Conservation (phyloP, 2,113 vertebrate species). For the Monopterus albus region DNA sequence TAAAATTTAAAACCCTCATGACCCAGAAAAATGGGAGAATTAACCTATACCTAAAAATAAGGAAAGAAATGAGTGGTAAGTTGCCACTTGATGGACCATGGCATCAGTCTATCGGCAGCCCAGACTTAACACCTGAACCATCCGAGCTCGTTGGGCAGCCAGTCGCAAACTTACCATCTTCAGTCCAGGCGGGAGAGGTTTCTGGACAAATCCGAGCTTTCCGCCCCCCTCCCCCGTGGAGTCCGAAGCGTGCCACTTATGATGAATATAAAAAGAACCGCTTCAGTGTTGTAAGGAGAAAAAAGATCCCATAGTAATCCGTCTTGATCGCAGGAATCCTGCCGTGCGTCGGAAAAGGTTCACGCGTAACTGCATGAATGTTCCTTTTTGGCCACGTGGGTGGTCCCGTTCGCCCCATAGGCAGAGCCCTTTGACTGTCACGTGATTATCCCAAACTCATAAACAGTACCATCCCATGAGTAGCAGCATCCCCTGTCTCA, state of each 20-base stretch:
- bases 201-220: conserved; percentile 50
- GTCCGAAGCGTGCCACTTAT: conserved; percentile 41
- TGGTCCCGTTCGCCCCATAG: conserved; percentile 87
- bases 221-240: conserved; percentile 42
- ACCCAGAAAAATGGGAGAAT: too few species aligned
- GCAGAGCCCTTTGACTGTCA: conserved; percentile 87
- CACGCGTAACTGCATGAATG: conserved; percentile 87
- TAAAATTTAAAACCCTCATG: not conserved
- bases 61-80: too few species aligned
- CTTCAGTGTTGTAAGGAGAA: conserved; percentile 49
- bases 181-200: conserved; percentile 49
- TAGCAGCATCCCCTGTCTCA: conserved; percentile 4
- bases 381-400: conserved; percentile 88
- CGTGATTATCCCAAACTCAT: conserved; percentile 78
- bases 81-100: too few species aligned
- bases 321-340: conserved; percentile 82
- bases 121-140: conserved; percentile 58
- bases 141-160: conserved; percentile 18
- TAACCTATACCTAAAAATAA: not conserved
- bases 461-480: conserved; percentile 35
- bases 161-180: conserved; percentile 77
- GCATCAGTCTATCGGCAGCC: conserved; percentile 17
- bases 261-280: conserved; percentile 38
- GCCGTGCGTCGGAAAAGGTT: conserved; percentile 84
- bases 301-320: conserved; percentile 80